Base-by-base conservation (phyloP, 1,140 invertebrate species). In the Sarcophaga peregrina region DNA sequence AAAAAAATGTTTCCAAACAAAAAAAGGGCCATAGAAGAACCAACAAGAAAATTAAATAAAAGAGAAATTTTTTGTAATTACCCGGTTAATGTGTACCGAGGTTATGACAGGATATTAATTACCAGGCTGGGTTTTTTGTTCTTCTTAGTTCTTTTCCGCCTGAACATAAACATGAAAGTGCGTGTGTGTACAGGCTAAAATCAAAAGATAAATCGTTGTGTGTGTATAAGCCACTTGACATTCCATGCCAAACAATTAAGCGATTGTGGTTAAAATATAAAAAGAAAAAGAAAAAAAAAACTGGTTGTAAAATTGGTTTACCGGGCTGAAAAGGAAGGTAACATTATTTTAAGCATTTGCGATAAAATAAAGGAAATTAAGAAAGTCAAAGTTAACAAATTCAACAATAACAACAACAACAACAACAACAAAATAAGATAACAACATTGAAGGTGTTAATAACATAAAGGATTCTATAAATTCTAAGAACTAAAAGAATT, bases 41-140 rank as follows among this genome's bases (percentile, higher is more conserved):
- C 17, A 10, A 76, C 46, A 76, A 48, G 48, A 52, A 78, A 50
- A 25, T 25, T 25, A 72, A 78, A 78, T 10, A 50, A 8, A 17
- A 78, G 7, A 45, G 13, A 25, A 50, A 78, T 52, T 78, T 47
- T 75, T 75, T 25, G 75, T 78, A 78, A 78, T 78, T 78, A 78
- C 47, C 75, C 15, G 75, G 75, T 78, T 78, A 78, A 78, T 78
- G 75, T 78, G 75, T 50, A 78, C 75, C 47, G 25, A 78, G 75
- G 75, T 78, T 78, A 78, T 78, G 75, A 78, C 75, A 78, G 75
- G 75, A 50, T 78, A 78, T 78, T 78, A 78, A 78, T 78, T 78
- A 78, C 75, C 75, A 52, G 15, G 74, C 47, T 9, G 75, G 20
- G 3, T 78, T 78, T 15, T 76, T 78, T 76, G 25, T 45, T 48